These are phyloP conservation scores for Myotis pilosus DNA, from an alignment of 2,797 vertebrate species.

Conservation along the genomic window DNA sequence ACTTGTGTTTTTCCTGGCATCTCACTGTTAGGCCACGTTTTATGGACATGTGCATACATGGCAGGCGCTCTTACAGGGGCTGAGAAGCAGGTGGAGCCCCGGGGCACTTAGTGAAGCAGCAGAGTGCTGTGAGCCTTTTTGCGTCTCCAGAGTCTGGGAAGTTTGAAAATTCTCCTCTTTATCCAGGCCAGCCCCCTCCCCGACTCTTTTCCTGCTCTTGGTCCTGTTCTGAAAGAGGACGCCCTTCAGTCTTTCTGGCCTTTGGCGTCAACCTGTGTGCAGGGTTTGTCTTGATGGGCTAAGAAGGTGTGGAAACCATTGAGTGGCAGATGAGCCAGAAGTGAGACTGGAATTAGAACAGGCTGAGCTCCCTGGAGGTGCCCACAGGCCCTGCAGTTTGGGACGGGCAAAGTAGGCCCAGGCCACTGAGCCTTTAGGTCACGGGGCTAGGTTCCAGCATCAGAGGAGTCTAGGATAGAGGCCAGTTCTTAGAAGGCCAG, in stretches of 20 bases:
- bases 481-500: conserved; percentile 17
- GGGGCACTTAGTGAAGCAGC: neutral
- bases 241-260: neutral
- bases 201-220: neutral
- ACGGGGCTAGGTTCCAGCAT: neutral
- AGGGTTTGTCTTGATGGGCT: neutral
- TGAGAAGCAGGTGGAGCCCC: neutral
- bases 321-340: neutral
- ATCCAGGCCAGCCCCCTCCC: neutral
- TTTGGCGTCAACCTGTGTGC: neutral
- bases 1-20: neutral
- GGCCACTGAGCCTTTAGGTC: neutral
- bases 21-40: neutral
- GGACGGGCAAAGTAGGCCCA: neutral
- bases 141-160: neutral
- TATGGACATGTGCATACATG: neutral
- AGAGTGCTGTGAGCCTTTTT: neutral
- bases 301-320: neutral
- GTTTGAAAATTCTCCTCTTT: neutral
- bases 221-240: neutral
- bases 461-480: neutral
- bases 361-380: neutral
- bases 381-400: neutral
- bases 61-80: neutral
- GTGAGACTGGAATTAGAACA: neutral